Percentiles rank a stretch among this genome's conserved stretches.
These are phyloP conservation scores for Paralichthys olivaceus DNA, from an alignment of 2,113 vertebrate species.

Conservation along the genomic window DNA sequence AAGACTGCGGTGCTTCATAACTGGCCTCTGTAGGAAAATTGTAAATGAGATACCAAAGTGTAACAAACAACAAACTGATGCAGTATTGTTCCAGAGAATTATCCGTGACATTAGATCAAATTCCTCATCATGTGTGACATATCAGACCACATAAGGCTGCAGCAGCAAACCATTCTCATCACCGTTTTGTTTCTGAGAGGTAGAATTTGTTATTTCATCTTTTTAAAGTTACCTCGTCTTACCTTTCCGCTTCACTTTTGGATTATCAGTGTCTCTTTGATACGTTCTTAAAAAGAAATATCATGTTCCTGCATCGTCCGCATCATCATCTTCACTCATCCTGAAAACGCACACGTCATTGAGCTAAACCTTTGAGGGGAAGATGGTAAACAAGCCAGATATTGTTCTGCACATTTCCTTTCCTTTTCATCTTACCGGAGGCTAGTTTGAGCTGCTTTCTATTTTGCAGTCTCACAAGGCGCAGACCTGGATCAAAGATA, in stretches of 20 bases:
- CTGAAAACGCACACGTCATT: slow-evolving; percentile 21
- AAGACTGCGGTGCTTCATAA: not conserved
- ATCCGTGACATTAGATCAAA: not conserved
- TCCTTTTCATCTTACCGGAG: slow-evolving; percentile 16
- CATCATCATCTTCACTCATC: slow-evolving; percentile 12
- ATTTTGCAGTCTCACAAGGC: slow-evolving; percentile 33
- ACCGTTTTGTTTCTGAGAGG: not conserved
- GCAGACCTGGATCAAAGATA: slow-evolving; percentile 64
- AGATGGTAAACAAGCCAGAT: slow-evolving; percentile 9
- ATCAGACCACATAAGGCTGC: not conserved
- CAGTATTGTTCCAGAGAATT: not conserved
- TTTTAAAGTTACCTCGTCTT: not conserved
- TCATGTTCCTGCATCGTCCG: slow-evolving; percentile 1
- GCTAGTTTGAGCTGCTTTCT: slow-evolving; percentile 35
- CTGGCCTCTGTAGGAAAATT: not conserved
- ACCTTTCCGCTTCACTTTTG: not conserved
- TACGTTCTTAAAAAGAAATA: slow-evolving; percentile 5
- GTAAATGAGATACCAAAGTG: not conserved
- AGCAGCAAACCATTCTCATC: not conserved
- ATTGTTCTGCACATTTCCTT: slow-evolving; percentile 35
- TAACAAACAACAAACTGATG: not conserved
- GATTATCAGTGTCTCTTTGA: slow-evolving; percentile 30
- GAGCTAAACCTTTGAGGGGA: not conserved
- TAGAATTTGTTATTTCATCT: not conserved
- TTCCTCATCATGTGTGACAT: not conserved